Conservation (phyloP, 2,113 vertebrate genomes). For the Gnathonemus longibarbis region DNA sequence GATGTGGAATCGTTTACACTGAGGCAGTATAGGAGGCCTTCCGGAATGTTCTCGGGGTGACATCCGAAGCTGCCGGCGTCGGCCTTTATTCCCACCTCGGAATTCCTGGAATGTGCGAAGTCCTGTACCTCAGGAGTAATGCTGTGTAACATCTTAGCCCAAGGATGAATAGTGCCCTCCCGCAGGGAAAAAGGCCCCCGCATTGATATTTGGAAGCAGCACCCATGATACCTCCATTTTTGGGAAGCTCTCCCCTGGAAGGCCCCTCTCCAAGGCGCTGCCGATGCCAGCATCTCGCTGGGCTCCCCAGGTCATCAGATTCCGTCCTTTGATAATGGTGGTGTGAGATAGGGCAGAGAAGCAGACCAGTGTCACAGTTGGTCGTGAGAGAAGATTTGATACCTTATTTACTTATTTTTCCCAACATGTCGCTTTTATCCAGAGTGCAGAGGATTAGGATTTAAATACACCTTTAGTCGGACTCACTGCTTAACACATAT, state of each 20-base stretch:
- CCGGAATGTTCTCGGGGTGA: not conserved
- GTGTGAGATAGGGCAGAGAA: not conserved
- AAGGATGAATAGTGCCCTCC: not conserved
- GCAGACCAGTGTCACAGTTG: not conserved
- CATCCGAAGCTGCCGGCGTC: not conserved
- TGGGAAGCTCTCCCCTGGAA: not conserved
- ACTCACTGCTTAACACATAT: not conserved
- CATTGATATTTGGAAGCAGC: not conserved
- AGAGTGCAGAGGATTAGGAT: not conserved
- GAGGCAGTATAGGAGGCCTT: not conserved
- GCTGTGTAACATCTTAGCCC: not conserved
- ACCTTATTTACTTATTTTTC: not conserved
- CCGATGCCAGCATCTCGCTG: fast-evolving
- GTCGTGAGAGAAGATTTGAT: not conserved
- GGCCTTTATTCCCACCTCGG: not conserved
- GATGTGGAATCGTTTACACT: constrained; percentile 46
- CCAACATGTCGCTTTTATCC: not conserved
- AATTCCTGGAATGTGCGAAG: not conserved
- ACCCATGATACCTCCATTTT: not conserved
- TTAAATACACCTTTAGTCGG: not conserved
- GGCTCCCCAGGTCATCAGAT: not conserved
- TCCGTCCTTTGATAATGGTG: not conserved
- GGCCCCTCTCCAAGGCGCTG: not conserved
- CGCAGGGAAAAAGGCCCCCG: not conserved
- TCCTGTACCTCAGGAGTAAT: not conserved